Conservation (phyloP, 2,888 invertebrate species). For the Iphiclides podalirius region DNA sequence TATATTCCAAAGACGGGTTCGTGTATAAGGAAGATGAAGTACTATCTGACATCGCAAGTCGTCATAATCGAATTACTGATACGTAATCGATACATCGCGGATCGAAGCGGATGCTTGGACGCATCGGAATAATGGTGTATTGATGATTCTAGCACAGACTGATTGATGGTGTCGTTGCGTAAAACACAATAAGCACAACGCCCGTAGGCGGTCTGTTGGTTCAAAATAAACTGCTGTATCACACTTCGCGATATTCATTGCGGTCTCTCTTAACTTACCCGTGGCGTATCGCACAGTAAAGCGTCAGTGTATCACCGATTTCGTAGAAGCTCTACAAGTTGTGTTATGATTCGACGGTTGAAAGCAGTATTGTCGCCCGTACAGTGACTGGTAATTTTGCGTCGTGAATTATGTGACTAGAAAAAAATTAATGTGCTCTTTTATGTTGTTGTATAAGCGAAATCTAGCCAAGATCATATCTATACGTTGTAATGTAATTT, state of each 20-base stretch:
- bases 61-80: constrained; percentile 72
- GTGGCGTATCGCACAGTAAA: neutral
- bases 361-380: constrained; percentile 74
- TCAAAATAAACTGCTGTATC: constrained; percentile 26
- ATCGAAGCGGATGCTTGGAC: constrained; percentile 75
- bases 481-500: too few species aligned
- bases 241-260: constrained; percentile 35
- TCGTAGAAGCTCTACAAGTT: constrained; percentile 5
- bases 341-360: constrained; percentile 35
- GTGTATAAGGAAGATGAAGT: constrained; percentile 54
- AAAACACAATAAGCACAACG: constrained; percentile 63
- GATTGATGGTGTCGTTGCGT: constrained; percentile 72
- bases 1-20: too few species aligned
- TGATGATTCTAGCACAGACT: constrained; percentile 77
- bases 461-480: neutral
- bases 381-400: constrained; percentile 70
- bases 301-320: constrained; percentile 36
- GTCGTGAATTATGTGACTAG: constrained; percentile 40
- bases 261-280: constrained; percentile 25
- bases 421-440: constrained; percentile 13
- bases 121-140: constrained; percentile 74
- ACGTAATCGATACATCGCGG: constrained; percentile 70
- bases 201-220: constrained; percentile 48
- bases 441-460: constrained; percentile 5
- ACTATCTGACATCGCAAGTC: constrained; percentile 56